phyloP scores from a whole-genome alignment of 2,113 vertebrate genomes.

The Sceloporus undulatus region DNA sequence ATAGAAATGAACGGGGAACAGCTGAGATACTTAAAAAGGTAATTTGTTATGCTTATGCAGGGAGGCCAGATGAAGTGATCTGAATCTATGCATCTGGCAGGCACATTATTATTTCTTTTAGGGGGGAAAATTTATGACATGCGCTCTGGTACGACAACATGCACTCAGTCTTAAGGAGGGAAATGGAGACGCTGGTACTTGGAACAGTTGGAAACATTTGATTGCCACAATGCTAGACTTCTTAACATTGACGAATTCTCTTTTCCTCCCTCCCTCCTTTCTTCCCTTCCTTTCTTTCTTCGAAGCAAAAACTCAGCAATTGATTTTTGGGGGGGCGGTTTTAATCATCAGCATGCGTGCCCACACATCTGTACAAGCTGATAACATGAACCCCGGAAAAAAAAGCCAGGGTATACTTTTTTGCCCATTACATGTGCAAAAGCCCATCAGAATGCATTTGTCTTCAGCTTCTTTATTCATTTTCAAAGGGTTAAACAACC shows the following conservation, averaged over 20 bases:
- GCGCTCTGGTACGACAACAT: background rate
- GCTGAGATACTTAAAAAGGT: slow-evolving; percentile 43
- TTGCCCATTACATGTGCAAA: slow-evolving; percentile 86
- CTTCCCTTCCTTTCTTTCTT: background rate
- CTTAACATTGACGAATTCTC: slow-evolving; percentile 28
- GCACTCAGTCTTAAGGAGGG: background rate
- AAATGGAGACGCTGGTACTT: slow-evolving; percentile 17
- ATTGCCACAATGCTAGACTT: slow-evolving; percentile 1
- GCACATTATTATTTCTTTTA: background rate
- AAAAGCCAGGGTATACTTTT: slow-evolving; percentile 78
- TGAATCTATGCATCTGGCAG: slow-evolving; percentile 31
- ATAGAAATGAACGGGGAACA: slow-evolving; percentile 36
- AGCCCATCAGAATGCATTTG: slow-evolving; percentile 97
- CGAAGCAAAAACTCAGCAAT: slow-evolving; percentile 41
- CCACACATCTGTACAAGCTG: slow-evolving; percentile 28
- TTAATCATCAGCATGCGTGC: slow-evolving; percentile 47
- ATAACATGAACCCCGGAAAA: background rate
- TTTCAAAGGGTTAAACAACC: slow-evolving; percentile 99
- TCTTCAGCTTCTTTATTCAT: slow-evolving; percentile 90
- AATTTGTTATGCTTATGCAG: slow-evolving; percentile 39
- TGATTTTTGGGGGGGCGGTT: slow-evolving; percentile 19
- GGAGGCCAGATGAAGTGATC: slow-evolving; percentile 43
- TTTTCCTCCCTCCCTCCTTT: too few species aligned
- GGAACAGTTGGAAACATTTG: slow-evolving; percentile 14
- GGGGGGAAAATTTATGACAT: background rate